phyloP scores from a whole-genome alignment of 2,888 invertebrate species.

The Agonopterix subpropinquella region DNA sequence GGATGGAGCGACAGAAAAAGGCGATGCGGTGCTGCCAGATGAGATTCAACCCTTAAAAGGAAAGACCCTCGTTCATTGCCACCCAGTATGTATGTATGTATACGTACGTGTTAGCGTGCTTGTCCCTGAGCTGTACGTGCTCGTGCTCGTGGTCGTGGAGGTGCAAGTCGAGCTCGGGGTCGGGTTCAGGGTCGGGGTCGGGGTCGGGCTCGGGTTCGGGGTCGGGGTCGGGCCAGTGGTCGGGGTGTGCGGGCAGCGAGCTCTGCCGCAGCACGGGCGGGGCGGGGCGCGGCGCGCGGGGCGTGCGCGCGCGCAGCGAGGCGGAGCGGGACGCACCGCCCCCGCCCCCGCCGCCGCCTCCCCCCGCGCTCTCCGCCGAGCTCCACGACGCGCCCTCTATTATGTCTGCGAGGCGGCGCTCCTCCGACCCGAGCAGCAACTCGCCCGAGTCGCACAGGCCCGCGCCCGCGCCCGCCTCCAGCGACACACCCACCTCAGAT shows the following conservation, averaged over 20 bases:
- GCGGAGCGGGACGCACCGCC: constrained; percentile 10
- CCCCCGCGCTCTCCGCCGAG: constrained; percentile 79
- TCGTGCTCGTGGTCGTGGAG: neutral
- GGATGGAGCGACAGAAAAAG: no score
- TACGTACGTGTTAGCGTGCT: no score
- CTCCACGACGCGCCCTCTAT: constrained; percentile 73
- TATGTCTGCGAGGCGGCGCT: constrained; percentile 60
- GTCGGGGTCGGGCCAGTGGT: constrained; percentile 70
- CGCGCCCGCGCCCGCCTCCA: constrained; percentile 11
- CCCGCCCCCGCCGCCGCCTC: constrained; percentile 21
- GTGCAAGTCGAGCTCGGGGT: constrained; percentile 1
- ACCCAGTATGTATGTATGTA: no score
- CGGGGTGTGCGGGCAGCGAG: constrained; percentile 83
- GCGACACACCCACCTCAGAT: neutral
- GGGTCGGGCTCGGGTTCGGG: constrained; percentile 27
- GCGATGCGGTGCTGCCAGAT: no score
- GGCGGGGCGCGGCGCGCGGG: constrained; percentile 39
- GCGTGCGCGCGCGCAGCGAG: constrained; percentile 29
- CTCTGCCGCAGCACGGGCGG: constrained; percentile 77
- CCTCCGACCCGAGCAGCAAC: constrained; percentile 42
- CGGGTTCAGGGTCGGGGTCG: neutral
- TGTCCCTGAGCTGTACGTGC: no score
- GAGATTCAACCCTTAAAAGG: no score
- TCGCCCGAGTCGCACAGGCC: constrained; percentile 60
- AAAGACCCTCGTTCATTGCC: no score